Conservation (phyloP, 2,888 invertebrate genomes). For the Gastrophysa polygoni region DNA sequence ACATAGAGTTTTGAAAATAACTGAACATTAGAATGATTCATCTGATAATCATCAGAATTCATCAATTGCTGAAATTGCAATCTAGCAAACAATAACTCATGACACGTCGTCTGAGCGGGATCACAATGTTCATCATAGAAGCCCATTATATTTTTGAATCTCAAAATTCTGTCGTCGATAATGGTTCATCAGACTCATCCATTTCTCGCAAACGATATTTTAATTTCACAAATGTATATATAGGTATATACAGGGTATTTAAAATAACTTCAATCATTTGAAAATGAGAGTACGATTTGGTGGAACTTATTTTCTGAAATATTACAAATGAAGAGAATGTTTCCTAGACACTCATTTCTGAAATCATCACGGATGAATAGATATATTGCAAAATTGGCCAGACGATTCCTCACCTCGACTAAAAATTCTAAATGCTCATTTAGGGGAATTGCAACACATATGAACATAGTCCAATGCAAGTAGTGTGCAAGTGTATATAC, state of each 20-base stretch:
- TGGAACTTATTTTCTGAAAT: too few species aligned
- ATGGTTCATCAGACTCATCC: conserved; percentile 1
- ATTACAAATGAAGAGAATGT: too few species aligned
- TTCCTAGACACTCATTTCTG: too few species aligned
- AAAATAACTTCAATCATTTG: conserved; percentile 16
- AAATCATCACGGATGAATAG: too few species aligned
- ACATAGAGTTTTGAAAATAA: too few species aligned
- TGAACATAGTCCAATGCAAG: conserved; percentile 53
- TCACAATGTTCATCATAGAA: too few species aligned
- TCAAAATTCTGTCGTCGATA: not conserved
- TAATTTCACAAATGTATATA: conserved; percentile 16
- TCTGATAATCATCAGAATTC: too few species aligned
- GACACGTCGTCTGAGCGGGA: too few species aligned
- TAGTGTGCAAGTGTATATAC: conserved; percentile 58
- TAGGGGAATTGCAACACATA: conserved; percentile 49
- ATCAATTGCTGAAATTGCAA: too few species aligned
- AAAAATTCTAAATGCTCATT: conserved; percentile 59
- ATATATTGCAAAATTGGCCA: conserved; percentile 15
- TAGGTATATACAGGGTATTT: conserved; percentile 46
- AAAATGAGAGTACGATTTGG: not conserved
- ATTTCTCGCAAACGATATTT: not conserved
- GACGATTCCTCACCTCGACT: conserved; percentile 33
- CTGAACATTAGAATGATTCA: too few species aligned
- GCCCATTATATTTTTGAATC: conserved; percentile 8
- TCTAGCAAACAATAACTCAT: too few species aligned